Evolutionary conservation across 2,888 invertebrate species (phyloP), one percentile per base, ranked within the genome.

Genomic region (Hesperia comma): DNA sequence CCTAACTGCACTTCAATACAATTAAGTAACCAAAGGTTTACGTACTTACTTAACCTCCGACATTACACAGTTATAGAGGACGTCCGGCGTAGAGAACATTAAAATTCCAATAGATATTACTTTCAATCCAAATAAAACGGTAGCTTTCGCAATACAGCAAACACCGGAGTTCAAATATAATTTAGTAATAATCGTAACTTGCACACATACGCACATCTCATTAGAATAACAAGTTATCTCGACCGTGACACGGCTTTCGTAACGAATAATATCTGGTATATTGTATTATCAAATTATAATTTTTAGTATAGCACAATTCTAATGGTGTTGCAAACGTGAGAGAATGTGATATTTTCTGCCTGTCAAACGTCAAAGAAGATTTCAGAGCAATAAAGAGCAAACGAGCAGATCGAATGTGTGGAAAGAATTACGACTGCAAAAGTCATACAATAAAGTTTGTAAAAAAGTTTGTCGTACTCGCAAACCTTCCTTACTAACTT

Each of bases 41-140:
- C 49, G 17, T 19, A 49, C 19, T 49, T 19, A 19, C 19, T 19
- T 49, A 49, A 49, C 17, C 49, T 49, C 19, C 8, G 49, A 49
- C 19, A 49, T 49, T 49, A 15, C 17, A 49, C 49, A 17, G 49
- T 19, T 19, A 19, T 8, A 17, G 49, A 49, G 49, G 49, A 49
- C 49, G 49, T 49, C 49, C 49, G 49, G 49, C 19, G 49, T 19
- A 4, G 5, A 57, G 43, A 43, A 43, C 32, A 58, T 58, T 58
- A 58, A 46, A 46, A 58, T 58, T 58, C 46, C 12, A 58, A 58
- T 43, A 58, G 15, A 55, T 26, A 58, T 58, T 43, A 46, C 26
- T 46, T 46, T 58, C 43, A 43, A n/a, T 46, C 10, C 12, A 46
- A 43, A 58, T 46, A 15, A 46, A 15, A 58, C n/a, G 26, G 21